Evolutionary conservation across 2,888 invertebrate genomes (phyloP).

Genomic region (Dynastes maya): DNA sequence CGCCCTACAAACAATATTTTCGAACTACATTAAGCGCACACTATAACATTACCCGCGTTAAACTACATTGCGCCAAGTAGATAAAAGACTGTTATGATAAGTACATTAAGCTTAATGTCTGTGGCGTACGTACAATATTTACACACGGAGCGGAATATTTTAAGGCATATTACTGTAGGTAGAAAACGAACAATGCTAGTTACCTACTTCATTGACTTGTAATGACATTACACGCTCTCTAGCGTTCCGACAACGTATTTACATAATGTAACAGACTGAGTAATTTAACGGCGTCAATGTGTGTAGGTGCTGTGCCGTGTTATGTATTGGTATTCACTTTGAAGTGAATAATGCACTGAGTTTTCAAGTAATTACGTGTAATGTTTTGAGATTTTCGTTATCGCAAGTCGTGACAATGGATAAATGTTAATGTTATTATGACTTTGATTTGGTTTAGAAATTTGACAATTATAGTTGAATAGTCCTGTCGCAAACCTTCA

Average conservation of each 20-base stretch:
- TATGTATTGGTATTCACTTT: background rate
- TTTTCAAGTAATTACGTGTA: too few relatives aligned
- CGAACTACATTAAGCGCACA: constrained; percentile 10
- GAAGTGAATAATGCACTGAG: too few relatives aligned
- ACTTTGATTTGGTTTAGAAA: too few relatives aligned
- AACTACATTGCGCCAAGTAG: background rate
- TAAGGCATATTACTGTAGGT: background rate
- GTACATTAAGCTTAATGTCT: constrained; percentile 23
- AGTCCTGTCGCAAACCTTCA: too few relatives aligned
- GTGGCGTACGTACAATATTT: background rate
- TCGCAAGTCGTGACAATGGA: too few relatives aligned
- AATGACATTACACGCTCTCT: constrained; percentile 32
- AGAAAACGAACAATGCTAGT: constrained; percentile 13
- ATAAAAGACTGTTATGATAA: constrained; percentile 37
- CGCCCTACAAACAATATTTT: constrained; percentile 2
- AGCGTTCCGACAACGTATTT: constrained; percentile 22
- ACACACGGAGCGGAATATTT: constrained; percentile 27
- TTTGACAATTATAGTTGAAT: too few relatives aligned
- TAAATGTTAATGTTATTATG: too few relatives aligned
- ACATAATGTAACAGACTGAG: constrained; percentile 2
- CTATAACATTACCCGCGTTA: constrained; percentile 1
- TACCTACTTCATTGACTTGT: constrained; percentile 35
- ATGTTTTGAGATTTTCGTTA: too few relatives aligned
- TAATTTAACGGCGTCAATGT: constrained; percentile 15
- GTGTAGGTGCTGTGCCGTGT: background rate